A percentile compares a stretch with the other conserved stretches of the same genome.
Conservation (phyloP, 1,140 invertebrate genomes). For the Drosophila repletoides region DNA sequence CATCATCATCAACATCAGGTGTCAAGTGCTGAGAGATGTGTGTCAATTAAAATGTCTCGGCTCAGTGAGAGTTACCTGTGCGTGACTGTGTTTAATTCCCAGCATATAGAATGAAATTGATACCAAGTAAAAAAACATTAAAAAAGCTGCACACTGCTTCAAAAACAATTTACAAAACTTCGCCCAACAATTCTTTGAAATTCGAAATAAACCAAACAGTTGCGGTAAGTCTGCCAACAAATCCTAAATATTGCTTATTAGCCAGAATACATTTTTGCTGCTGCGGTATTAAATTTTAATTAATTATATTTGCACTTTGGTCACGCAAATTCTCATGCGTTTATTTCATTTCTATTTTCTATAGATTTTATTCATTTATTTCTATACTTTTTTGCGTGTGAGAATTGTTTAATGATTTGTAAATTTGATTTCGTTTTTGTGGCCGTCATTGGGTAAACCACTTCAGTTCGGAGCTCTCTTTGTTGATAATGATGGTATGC, state of each 20-base stretch:
- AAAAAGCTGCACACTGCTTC: too few relatives aligned
- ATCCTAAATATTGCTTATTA: conserved; percentile 48
- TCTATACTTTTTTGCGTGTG: background rate
- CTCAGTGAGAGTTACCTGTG: conserved; percentile 66
- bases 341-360: conserved; percentile 30
- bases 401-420: conserved; percentile 61
- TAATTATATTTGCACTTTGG: conserved; percentile 20
- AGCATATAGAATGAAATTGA: too few relatives aligned
- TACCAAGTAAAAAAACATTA: too few relatives aligned
- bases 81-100: conserved; percentile 65
- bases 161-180: too few relatives aligned
- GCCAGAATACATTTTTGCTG: too few relatives aligned
- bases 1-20: conserved; percentile 47
- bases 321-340: conserved; percentile 5
- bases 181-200: background rate
- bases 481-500: conserved; percentile 1
- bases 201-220: background rate
- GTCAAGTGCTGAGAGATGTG: conserved; percentile 67
- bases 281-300: conserved; percentile 39
- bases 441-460: conserved; percentile 26
- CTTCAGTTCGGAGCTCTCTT: conserved; percentile 1
- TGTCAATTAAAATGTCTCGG: conserved; percentile 76
- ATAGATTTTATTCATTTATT: conserved; percentile 1
- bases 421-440: conserved; percentile 52
- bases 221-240: conserved; percentile 34